phyloP scores from a whole-genome alignment of 2,888 invertebrate genomes.

The Chrysodeixis includens region DNA sequence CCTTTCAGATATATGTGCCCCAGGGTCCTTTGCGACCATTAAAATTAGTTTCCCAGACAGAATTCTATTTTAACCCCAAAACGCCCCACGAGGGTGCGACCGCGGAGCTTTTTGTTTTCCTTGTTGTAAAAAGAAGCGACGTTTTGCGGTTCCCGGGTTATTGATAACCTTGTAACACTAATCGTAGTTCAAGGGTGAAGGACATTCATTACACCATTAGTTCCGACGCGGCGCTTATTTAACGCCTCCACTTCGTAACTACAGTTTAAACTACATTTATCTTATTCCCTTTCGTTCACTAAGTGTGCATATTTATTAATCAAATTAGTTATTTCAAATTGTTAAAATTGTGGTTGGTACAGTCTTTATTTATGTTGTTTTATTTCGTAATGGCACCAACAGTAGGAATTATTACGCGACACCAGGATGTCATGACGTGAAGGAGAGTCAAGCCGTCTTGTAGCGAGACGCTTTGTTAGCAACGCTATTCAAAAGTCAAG shows the following conservation, averaged over 20 bases:
- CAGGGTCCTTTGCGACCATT: slow-evolving; percentile 61
- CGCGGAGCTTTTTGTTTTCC: slow-evolving; percentile 50
- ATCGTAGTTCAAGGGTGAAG: slow-evolving; percentile 17
- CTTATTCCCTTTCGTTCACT: neutral
- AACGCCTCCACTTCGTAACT: neutral
- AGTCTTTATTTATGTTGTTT: neutral
- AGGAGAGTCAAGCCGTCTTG: slow-evolving; percentile 64
- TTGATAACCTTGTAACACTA: slow-evolving; percentile 34
- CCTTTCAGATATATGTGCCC: slow-evolving; percentile 53
- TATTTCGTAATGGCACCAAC: slow-evolving; percentile 26
- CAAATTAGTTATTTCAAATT: too few species aligned
- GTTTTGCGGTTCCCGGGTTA: slow-evolving; percentile 34
- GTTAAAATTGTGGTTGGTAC: too few species aligned
- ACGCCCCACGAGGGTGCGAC: slow-evolving; percentile 56
- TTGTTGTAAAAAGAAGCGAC: slow-evolving; percentile 34
- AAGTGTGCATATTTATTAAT: too few species aligned
- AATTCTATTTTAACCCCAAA: slow-evolving; percentile 70
- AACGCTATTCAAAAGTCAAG: slow-evolving; percentile 61
- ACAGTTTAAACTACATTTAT: neutral
- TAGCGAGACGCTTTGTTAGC: slow-evolving; percentile 70
- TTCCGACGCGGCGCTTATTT: neutral
- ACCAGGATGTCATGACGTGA: slow-evolving; percentile 65
- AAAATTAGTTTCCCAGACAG: slow-evolving; percentile 75
- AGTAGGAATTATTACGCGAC: slow-evolving; percentile 46
- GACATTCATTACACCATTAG: neutral